Evolutionary conservation across 2,888 invertebrate genomes (phyloP).

Genomic region (Scaptomyza tumidula): DNA sequence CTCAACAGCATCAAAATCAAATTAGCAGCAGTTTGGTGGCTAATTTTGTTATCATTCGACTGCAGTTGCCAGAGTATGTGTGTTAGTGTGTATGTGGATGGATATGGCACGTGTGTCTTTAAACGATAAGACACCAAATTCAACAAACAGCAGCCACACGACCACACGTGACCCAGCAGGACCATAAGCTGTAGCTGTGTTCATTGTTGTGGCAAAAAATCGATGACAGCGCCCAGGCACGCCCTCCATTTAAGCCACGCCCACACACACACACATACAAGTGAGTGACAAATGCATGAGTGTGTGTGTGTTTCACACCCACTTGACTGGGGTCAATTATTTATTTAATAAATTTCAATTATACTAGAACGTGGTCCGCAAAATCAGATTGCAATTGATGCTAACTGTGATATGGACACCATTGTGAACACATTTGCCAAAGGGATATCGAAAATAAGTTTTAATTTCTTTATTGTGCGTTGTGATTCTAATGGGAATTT

Average conservation of each 20-base stretch:
- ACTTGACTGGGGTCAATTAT: conserved; percentile 27
- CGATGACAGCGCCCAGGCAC: conserved; percentile 32
- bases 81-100: not conserved
- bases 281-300: not conserved
- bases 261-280: conserved; percentile 8
- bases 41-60: conserved; percentile 71
- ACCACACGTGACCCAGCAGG: conserved; percentile 55
- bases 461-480: too few relatives aligned
- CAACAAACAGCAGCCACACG: conserved; percentile 62
- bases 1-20: conserved; percentile 75
- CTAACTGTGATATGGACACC: conserved; percentile 12
- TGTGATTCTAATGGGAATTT: too few relatives aligned
- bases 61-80: conserved; percentile 34
- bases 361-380: conserved; percentile 15
- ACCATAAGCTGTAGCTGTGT: conserved; percentile 31
- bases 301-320: conserved; percentile 36
- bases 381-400: conserved; percentile 22
- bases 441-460: not conserved
- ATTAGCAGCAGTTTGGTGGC: conserved; percentile 78
- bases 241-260: conserved; percentile 36
- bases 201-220: conserved; percentile 35
- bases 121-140: conserved; percentile 51
- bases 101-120: conserved; percentile 59
- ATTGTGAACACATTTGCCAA: conserved; percentile 5
- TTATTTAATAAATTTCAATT: conserved; percentile 52